Evolutionary conservation across 1,140 invertebrate species (phyloP).

Genomic region (Ceratitis capitata): DNA sequence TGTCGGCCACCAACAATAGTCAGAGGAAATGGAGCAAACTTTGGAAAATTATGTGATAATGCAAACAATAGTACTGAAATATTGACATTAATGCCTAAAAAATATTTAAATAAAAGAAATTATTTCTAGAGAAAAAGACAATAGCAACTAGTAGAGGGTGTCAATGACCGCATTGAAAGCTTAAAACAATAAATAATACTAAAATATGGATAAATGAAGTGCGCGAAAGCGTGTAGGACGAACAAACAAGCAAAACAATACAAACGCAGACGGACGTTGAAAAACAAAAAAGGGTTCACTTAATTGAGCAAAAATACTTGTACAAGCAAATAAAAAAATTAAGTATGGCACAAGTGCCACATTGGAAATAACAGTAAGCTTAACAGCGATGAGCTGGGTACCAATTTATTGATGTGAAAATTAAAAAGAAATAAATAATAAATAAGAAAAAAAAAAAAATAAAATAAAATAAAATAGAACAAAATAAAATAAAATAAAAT

Average conservation of each 20-base stretch:
- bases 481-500: too few species aligned
- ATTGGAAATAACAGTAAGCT: too few species aligned
- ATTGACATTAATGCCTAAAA: background rate
- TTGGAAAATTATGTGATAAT: background rate
- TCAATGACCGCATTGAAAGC: background rate
- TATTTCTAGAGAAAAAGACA: background rate
- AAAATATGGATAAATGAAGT: background rate
- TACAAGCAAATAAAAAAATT: too few species aligned
- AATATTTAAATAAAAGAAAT: background rate
- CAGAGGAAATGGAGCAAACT: background rate
- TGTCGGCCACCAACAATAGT: background rate
- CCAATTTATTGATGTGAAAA: too few species aligned
- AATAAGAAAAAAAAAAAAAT: too few species aligned
- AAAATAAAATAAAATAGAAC: too few species aligned
- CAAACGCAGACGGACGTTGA: background rate
- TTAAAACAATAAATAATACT: background rate
- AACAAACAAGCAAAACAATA: background rate
- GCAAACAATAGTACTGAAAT: background rate
- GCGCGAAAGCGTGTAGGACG: background rate
- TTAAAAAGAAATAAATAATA: too few species aligned
- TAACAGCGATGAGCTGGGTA: too few species aligned
- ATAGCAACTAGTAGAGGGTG: background rate
- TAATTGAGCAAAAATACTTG: too few species aligned
- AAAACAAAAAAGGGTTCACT: too few species aligned
- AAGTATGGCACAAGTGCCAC: too few species aligned